These are phyloP conservation scores for Galbula dea DNA, from an alignment of 2,113 vertebrate genomes.

Conservation along the genomic window DNA sequence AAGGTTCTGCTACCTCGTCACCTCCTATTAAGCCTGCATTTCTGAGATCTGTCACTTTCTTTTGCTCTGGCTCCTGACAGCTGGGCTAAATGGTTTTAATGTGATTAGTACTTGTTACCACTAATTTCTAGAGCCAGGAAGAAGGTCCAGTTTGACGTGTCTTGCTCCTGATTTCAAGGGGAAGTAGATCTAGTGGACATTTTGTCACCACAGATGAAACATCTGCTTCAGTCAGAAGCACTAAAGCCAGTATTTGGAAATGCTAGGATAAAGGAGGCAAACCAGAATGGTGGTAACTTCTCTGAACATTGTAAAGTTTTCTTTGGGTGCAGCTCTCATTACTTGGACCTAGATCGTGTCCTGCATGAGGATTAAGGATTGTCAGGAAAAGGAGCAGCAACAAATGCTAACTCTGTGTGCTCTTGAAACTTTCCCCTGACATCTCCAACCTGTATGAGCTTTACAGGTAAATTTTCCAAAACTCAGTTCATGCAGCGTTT, in stretches of 20 bases:
- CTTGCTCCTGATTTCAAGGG: not conserved
- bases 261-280: not conserved
- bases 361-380: not conserved
- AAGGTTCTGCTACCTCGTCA: constrained; percentile 59
- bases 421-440: not conserved
- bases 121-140: not conserved
- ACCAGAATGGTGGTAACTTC: not conserved
- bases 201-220: not conserved
- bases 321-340: not conserved
- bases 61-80: not conserved
- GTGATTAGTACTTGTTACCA: not conserved
- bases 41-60: constrained; percentile 41
- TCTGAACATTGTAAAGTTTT: not conserved
- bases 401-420: not conserved
- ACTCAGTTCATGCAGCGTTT: not conserved
- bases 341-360: not conserved
- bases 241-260: not conserved
- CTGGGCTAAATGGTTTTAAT: not conserved
- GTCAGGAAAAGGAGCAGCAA: not conserved
- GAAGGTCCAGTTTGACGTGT: not conserved
- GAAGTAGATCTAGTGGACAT: not conserved
- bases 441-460: not conserved
- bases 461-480: not conserved
- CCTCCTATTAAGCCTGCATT: constrained; percentile 46
- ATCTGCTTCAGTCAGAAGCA: not conserved